phyloP scores from a whole-genome alignment of 2,797 vertebrate genomes.

The Hylomyscus alleni region DNA sequence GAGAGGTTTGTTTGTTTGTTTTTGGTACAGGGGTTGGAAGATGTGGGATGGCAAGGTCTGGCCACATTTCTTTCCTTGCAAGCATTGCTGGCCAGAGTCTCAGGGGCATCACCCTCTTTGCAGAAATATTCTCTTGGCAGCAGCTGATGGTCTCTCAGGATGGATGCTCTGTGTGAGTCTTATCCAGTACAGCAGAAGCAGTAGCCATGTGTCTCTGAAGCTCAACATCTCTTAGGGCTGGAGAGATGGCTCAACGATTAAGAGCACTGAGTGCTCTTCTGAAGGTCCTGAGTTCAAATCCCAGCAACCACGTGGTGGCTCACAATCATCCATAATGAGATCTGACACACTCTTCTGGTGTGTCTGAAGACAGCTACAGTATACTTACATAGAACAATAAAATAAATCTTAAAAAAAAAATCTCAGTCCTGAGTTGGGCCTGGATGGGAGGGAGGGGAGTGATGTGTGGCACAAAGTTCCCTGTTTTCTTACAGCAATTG shows the following conservation, averaged over 20 bases:
- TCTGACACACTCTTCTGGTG: no score
- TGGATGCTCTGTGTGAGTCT: not conserved
- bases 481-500: constrained; percentile 77
- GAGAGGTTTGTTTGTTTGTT: not conserved
- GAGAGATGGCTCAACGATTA: no score
- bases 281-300: no score
- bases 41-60: not conserved
- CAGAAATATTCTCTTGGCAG: not conserved
- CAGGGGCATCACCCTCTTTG: not conserved
- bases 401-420: no score
- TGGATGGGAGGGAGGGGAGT: fast-evolving
- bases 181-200: not conserved
- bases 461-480: not conserved
- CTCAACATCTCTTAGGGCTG: no score
- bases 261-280: no score
- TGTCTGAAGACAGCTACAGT: no score
- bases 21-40: constrained; percentile 2
- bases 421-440: not conserved
- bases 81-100: not conserved
- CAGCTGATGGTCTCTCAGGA: not conserved
- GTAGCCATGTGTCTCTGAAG: not conserved
- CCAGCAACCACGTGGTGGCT: no score
- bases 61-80: not conserved
- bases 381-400: no score
- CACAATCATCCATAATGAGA: no score